A percentile compares a stretch with the other conserved stretches of the same genome.
Evolutionary conservation across 92 coral and sea anemone species (phyloP).

Genomic region (Phenganax subtilis): DNA sequence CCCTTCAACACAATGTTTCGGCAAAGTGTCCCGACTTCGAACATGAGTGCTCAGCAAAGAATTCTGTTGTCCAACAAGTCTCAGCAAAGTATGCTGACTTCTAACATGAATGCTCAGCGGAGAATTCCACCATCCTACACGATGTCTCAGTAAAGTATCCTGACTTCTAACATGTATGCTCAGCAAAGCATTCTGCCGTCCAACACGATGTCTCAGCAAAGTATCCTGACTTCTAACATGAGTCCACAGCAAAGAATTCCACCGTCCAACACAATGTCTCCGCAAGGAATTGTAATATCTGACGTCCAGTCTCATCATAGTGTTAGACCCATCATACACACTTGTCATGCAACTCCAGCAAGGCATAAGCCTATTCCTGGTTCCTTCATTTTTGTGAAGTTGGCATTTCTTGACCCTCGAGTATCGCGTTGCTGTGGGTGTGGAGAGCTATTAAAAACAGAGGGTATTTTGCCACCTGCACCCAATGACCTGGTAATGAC

Average conservation of each 20-base stretch:
- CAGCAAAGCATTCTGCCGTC: not conserved
- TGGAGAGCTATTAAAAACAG: conserved; percentile 43
- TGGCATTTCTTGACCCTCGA: conserved; percentile 48
- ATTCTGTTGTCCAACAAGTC: not conserved
- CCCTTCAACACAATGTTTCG: not conserved
- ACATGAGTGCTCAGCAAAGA: conserved; percentile 1
- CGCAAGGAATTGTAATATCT: not conserved
- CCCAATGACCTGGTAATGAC: conserved; percentile 47
- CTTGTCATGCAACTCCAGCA: conserved; percentile 15
- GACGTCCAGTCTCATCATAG: not conserved
- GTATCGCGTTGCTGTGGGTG: conserved; percentile 56
- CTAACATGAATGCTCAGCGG: conserved; percentile 1
- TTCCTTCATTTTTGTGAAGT: conserved; percentile 33
- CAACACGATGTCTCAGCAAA: not conserved
- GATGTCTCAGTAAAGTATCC: not conserved
- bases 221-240: conserved; percentile 9
- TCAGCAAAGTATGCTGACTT: not conserved
- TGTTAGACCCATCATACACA: not conserved
- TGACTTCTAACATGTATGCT: not conserved
- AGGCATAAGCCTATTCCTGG: conserved; percentile 47
- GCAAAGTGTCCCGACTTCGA: not conserved
- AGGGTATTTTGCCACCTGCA: conserved; percentile 41
- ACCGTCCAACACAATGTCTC: not conserved
- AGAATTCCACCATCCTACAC: not conserved
- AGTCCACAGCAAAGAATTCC: not conserved